Evolutionary conservation across 2,113 vertebrate genomes (phyloP).

Genomic region (Gopherus flavomarginatus): DNA sequence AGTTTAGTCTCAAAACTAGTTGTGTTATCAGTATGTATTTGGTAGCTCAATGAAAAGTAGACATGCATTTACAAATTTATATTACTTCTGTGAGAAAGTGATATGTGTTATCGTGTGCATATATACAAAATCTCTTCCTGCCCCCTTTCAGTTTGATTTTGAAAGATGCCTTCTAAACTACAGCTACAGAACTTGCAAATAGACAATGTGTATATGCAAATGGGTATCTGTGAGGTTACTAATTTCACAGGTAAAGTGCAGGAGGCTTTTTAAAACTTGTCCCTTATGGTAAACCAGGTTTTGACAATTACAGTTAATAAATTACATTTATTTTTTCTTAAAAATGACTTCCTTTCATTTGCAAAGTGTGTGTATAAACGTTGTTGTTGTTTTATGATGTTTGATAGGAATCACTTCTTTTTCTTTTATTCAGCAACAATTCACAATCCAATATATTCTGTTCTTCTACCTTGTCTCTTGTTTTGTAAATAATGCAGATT

Average conservation of each 20-base stretch:
- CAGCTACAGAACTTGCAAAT: not conserved
- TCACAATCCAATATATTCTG: not conserved
- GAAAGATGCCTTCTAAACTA: not conserved
- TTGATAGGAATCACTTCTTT: not conserved
- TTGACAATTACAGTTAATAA: not conserved
- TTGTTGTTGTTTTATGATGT: not conserved
- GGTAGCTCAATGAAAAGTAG: not conserved
- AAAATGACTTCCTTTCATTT: not conserved
- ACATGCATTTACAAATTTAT: not conserved
- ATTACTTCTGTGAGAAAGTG: not conserved
- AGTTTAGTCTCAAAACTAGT: not conserved
- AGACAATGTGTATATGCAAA: not conserved
- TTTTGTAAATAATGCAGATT: not conserved
- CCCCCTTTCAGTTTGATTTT: not conserved
- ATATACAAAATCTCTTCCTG: not conserved
- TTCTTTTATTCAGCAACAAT: not conserved
- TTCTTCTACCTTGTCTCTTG: not conserved
- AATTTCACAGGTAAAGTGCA: not conserved
- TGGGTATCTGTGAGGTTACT: not conserved
- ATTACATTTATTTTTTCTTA: not conserved
- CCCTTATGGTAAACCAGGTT: not conserved
- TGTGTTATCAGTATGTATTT: not conserved
- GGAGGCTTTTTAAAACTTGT: not conserved
- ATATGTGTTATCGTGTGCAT: not conserved
- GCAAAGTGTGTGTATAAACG: rapidly evolving